Base-by-base conservation (phyloP, 2,113 vertebrate species). In the Trogon surrucura region DNA sequence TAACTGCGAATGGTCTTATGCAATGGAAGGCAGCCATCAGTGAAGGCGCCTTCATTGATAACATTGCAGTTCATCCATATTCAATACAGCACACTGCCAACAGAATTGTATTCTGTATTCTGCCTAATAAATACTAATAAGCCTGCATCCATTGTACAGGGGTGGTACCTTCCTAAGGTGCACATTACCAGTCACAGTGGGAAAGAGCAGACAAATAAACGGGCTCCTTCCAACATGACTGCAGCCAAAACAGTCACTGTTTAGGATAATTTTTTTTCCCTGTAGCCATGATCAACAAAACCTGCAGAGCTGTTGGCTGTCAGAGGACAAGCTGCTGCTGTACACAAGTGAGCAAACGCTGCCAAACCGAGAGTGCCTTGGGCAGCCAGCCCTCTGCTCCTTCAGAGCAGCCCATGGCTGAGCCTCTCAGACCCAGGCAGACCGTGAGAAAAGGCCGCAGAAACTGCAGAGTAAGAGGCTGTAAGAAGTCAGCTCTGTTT, bases 111-210 rank as follows among this genome's bases (percentile, higher is more conserved):
- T 77, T 56, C 38, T 60, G 5, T 53, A 30, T 89, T 88, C 69
- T 80, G 23, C 41, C 44, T 56, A 50, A 29, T 58, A 70, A 74
- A 22, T 74, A 9, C 75, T 65, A 15, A 56, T 26, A 64, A 77
- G 41, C 27, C n/a, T 0, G 0, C 29, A n/a, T 32, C 19, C 51
- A 6, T 29, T 47, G n/a, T 7, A 26, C 10, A 44, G 41, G 27
- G 45, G 34, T 11, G 25, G 67, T 4, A 15, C 50, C 25, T 78
- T 69, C 51, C 56, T 32, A 6, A 88, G 57, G 34, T 72, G 23
- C 30, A 5, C 0, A 0, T 16, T 70, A 34, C 54, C 36, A 45
- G 41, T 7, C 47, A 62, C 29, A 7, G 14, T 0, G 16, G 47
- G 34, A 75, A 16, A 69, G 23, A 60, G 34, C 16, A 51, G n/a